Conservation (phyloP, 2,888 invertebrate species). For the Pheosia tremula region DNA sequence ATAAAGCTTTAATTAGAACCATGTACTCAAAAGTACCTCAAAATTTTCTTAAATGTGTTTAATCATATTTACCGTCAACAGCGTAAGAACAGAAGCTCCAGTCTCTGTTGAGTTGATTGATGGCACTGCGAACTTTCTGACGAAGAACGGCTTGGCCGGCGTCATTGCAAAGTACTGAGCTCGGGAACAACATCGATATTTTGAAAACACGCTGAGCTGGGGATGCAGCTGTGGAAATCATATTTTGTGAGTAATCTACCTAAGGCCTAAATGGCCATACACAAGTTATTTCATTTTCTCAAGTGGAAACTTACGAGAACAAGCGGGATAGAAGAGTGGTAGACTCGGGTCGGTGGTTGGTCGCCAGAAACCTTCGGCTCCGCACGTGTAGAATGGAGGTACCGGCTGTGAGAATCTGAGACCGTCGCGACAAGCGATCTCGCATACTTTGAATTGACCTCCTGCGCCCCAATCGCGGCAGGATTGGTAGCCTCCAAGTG, state of each 20-base stretch:
- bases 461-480: slow-evolving; percentile 99
- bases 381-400: slow-evolving; percentile 98
- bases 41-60: neutral
- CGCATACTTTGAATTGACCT: slow-evolving; percentile 97
- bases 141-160: slow-evolving; percentile 96
- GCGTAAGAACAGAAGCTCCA: slow-evolving; percentile 99
- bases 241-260: slow-evolving; percentile 2
- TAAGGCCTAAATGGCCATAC: no score
- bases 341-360: slow-evolving; percentile 92
- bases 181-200: slow-evolving; percentile 97
- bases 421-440: slow-evolving; percentile 94
- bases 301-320: slow-evolving; percentile 87
- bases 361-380: slow-evolving; percentile 99
- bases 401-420: slow-evolving; percentile 95
- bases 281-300: neutral
- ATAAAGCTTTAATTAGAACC: slow-evolving; percentile 7
- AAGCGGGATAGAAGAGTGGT: slow-evolving; percentile 95
- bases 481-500: slow-evolving; percentile 95
- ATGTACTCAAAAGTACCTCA: neutral
- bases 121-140: slow-evolving; percentile 94
- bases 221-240: slow-evolving; percentile 86
- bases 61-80: slow-evolving; percentile 86
- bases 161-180: slow-evolving; percentile 97
- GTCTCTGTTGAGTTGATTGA: slow-evolving; percentile 95
- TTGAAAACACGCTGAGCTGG: slow-evolving; percentile 98